phyloP scores from a whole-genome alignment of 2,888 invertebrate species.

The Silvanus unidentatus region DNA sequence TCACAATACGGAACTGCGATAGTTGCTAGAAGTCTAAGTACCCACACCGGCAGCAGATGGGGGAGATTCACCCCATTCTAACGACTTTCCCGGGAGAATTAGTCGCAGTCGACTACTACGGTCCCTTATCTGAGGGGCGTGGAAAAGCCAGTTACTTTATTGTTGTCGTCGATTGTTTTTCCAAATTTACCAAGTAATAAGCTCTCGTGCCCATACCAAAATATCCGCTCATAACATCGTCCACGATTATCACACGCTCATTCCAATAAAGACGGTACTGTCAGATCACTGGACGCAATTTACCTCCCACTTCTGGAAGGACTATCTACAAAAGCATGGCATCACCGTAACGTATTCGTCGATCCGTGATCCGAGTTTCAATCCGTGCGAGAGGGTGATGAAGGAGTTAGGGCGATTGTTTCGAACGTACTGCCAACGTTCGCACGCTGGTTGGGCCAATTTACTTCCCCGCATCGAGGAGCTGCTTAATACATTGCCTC shows the following conservation, averaged over 20 bases:
- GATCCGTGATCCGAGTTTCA: too few species aligned
- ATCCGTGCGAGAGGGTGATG: too few species aligned
- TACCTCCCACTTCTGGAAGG: slow-evolving; percentile 5
- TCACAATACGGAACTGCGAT: slow-evolving; percentile 8
- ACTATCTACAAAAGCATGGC: too few species aligned
- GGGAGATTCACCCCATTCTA: slow-evolving; percentile 7
- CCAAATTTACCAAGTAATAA: slow-evolving; percentile 22
- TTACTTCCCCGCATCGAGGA: too few species aligned
- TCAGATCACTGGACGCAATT: slow-evolving; percentile 23
- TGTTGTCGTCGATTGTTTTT: slow-evolving; percentile 20
- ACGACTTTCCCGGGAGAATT: slow-evolving; percentile 9
- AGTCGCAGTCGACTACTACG: slow-evolving; percentile 18
- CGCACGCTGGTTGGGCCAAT: too few species aligned
- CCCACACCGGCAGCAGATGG: neutral
- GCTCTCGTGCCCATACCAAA: slow-evolving; percentile 11
- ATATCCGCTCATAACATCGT: slow-evolving; percentile 9
- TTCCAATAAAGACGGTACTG: slow-evolving; percentile 5
- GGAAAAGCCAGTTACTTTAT: slow-evolving; percentile 17
- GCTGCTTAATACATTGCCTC: too few species aligned
- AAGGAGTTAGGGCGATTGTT: too few species aligned
- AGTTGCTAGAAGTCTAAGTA: slow-evolving; percentile 18
- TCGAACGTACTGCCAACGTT: too few species aligned
- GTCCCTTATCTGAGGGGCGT: slow-evolving; percentile 17
- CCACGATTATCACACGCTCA: slow-evolving; percentile 6
- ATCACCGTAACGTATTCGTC: too few species aligned